These are phyloP conservation scores for Ephestia elutella DNA, from an alignment of 1,140 invertebrate genomes.

Conservation along the genomic window DNA sequence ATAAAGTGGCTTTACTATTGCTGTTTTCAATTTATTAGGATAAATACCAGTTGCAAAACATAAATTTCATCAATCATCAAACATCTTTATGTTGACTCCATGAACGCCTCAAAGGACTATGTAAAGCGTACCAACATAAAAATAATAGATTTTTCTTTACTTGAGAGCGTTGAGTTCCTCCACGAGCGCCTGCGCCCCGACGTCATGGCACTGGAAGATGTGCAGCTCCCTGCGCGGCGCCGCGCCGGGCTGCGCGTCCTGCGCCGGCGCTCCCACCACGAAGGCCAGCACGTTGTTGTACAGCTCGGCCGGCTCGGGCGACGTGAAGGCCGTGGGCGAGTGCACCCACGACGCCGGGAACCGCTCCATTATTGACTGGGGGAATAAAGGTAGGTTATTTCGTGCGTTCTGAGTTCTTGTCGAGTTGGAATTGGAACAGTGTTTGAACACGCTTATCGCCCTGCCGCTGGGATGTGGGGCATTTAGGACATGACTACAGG, in stretches of 20 bases:
- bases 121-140: no score
- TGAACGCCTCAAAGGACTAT: no score
- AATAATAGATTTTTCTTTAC: no score
- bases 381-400: constrained; percentile 9
- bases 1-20: no score
- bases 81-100: no score
- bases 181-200: constrained; percentile 73
- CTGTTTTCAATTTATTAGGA: no score
- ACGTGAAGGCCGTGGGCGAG: constrained; percentile 97
- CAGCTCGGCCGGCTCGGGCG: constrained; percentile 95
- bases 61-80: no score
- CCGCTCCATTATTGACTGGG: constrained; percentile 94
- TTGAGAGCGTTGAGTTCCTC: constrained; percentile 74
- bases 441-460: no score
- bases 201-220: constrained; percentile 92
- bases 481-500: no score
- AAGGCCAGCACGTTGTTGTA: constrained; percentile 99
- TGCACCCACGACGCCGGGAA: constrained; percentile 94
- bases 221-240: constrained; percentile 91
- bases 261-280: constrained; percentile 83
- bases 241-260: constrained; percentile 33
- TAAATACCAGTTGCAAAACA: no score
- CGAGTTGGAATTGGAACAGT: not conserved
- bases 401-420: not conserved
- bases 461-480: no score